Base-by-base conservation (phyloP, 2,113 vertebrate species). In the Apteryx mantelli region DNA sequence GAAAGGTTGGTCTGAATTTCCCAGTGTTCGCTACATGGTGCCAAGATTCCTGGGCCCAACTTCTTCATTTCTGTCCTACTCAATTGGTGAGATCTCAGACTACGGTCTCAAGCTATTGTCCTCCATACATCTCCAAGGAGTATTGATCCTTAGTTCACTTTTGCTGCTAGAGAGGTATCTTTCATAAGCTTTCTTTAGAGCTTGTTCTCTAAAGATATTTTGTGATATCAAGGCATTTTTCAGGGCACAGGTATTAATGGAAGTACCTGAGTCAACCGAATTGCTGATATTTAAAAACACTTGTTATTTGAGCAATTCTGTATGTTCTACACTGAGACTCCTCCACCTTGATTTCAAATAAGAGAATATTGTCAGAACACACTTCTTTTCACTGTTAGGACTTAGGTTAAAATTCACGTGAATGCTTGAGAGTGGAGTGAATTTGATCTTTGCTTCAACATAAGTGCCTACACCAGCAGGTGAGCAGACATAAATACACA, bases 81-180 rank as follows among this genome's bases (percentile, higher is more conserved):
- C 70, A 19, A 65, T 3, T 94, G 92, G 93, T 95, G 88, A 92
- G 91, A 74, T 92, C 95, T 94, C 85, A 71, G 9, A 91, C 81
- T 90, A 82, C 70, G 55, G 8, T 68, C 20, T 95, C 32, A 1
- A 91, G 79, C 97, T 91, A n/a, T 91, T 88, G 93, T 90, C 95
- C 88, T 96, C 89, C 83, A 26, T 38, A 3, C 6, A 71, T 86
- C 42, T 86, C 46, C 90, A 83, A 88, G 85, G 89, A 88, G 82
- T 85, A 68, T 34, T 42, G 64, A 89, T 71, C 64, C 52, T 79
- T 20, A 76, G 77, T 52, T 95, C 68, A 71, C 28, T 92, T 92
- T 36, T 81, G 60, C 76, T 90, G 68, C 68, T 46, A 19, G 63
- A 73, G 56, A 83, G 89, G 13, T 58, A 17, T 1, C 50, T 91